Evolutionary conservation across 2,797 vertebrate species (phyloP).

Genomic region (Macrochelys suwanniensis): DNA sequence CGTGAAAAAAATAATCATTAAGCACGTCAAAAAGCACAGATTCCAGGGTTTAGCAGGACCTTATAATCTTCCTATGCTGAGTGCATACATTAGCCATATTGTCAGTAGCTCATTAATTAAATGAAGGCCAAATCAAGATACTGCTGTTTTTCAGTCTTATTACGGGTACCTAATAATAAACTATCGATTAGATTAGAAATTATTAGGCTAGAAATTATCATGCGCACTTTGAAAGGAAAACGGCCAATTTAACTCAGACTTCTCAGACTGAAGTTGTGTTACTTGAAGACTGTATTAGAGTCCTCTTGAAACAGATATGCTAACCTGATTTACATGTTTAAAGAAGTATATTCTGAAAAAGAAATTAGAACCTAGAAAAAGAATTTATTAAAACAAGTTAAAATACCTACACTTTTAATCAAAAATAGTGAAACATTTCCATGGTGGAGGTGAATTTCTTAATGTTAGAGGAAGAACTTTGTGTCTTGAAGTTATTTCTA

Average conservation of each 20-base stretch:
- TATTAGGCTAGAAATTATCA: background rate
- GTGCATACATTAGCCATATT: background rate
- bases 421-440: background rate
- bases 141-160: background rate
- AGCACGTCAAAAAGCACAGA: background rate
- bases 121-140: slow-evolving; percentile 9
- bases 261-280: background rate
- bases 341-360: background rate
- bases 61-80: background rate
- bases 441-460: background rate
- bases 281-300: background rate
- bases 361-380: background rate
- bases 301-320: background rate
- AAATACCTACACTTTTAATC: background rate
- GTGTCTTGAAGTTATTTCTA: background rate
- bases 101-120: background rate
- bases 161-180: background rate
- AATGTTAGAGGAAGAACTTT: background rate
- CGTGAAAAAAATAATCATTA: background rate
- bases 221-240: background rate
- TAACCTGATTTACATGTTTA: background rate
- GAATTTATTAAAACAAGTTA: background rate
- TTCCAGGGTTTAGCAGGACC: background rate
- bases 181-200: background rate
- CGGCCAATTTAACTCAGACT: background rate